Evolutionary conservation across 2,888 invertebrate genomes (phyloP).

Genomic region (Eucriotettix oculatus): DNA sequence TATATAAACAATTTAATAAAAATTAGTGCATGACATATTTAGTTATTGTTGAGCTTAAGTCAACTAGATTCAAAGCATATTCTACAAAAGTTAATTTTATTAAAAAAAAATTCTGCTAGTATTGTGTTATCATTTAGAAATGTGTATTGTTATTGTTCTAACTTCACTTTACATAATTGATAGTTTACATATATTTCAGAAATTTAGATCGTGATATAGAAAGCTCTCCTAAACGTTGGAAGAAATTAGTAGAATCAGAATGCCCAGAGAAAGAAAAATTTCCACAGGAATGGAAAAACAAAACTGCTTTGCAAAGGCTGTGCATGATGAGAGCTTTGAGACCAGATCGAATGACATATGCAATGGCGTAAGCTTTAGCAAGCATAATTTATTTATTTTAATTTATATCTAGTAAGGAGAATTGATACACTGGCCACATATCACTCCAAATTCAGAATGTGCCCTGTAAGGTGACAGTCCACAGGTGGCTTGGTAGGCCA

Average conservation of each 20-base stretch:
- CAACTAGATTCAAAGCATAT: too few relatives aligned
- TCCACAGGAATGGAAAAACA: constrained; percentile 97
- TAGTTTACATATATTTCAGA: constrained; percentile 22
- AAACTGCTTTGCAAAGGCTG: constrained; percentile 79
- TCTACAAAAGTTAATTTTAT: background rate
- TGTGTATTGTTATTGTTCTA: too few relatives aligned
- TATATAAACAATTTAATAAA: too few relatives aligned
- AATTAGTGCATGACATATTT: too few relatives aligned
- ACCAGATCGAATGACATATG: constrained; percentile 94
- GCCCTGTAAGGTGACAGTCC: too few relatives aligned
- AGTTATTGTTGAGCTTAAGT: too few relatives aligned
- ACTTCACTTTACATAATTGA: background rate
- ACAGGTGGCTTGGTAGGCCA: too few relatives aligned
- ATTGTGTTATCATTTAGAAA: background rate
- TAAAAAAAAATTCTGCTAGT: background rate
- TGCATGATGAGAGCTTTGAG: constrained; percentile 89
- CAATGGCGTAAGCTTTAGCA: constrained; percentile 51
- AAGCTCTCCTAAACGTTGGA: constrained; percentile 92
- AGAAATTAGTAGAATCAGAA: constrained; percentile 89
- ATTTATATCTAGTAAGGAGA: too few relatives aligned
- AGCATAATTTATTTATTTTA: too few relatives aligned
- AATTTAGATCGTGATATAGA: constrained; percentile 92
- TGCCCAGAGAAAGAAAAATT: constrained; percentile 92
- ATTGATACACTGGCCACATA: too few relatives aligned
- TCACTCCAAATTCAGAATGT: too few relatives aligned